Percentiles rank a stretch among this genome's conserved stretches.
phyloP scores from a whole-genome alignment of 1,140 invertebrate genomes.

The Lordiphosa mommai region DNA sequence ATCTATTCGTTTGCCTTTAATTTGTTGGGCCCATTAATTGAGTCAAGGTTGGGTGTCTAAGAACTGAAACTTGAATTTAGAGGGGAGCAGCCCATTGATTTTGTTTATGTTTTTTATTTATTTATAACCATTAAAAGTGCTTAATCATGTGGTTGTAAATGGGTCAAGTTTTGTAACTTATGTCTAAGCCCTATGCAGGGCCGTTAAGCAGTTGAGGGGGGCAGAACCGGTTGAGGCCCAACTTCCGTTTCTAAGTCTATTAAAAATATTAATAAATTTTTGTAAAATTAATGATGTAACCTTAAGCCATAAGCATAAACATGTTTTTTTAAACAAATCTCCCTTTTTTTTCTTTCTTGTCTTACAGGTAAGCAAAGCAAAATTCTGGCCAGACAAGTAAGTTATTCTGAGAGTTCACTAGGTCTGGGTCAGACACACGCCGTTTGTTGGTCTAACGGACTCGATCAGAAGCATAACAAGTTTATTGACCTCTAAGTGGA shows the following conservation, averaged over 20 bases:
- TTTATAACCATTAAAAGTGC: no score
- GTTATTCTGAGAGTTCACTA: conserved; percentile 58
- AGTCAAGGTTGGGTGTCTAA: conserved; percentile 25
- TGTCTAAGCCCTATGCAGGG: no score
- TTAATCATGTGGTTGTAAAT: no score
- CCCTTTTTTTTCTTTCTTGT: conserved; percentile 4
- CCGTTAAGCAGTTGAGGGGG: no score
- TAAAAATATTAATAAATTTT: no score
- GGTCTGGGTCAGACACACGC: conserved; percentile 65
- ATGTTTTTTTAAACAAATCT: no score
- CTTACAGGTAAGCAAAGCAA: conserved; percentile 43
- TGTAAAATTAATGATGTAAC: no score
- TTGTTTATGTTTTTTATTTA: conserved; percentile 1
- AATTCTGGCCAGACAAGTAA: conserved; percentile 8
- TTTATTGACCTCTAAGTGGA: conserved; percentile 73
- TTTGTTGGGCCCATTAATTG: conserved; percentile 5
- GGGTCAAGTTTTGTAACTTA: no score
- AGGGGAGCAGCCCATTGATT: conserved; percentile 10
- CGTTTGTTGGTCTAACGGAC: conserved; percentile 50
- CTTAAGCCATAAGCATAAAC: conserved; percentile 14
- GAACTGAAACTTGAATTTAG: conserved; percentile 5
- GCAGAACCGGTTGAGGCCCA: background rate
- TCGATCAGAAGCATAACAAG: conserved; percentile 42
- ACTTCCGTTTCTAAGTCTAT: background rate
- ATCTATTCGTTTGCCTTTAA: no score